Percentiles rank a stretch among this genome's conserved stretches.
Evolutionary conservation across 2,888 invertebrate genomes (phyloP).

Genomic region (Sarcophaga caerulescens): DNA sequence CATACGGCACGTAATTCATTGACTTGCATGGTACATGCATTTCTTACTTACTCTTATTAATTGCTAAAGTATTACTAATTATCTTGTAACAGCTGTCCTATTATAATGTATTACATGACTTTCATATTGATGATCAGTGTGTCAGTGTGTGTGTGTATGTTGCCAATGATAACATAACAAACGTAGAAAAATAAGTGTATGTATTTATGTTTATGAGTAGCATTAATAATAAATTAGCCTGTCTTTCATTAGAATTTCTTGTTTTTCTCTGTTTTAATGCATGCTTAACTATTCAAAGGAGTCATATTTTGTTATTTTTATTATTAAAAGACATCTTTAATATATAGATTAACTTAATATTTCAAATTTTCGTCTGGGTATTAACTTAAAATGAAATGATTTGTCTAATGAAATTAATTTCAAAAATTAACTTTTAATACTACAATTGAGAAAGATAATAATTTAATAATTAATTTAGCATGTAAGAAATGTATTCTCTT

Average conservation of each 20-base stretch:
- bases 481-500: too few relatives aligned
- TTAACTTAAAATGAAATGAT: too few relatives aligned
- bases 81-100: neutral
- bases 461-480: too few relatives aligned
- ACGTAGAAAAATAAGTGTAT: neutral
- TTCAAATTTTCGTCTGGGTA: too few relatives aligned
- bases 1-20: too few relatives aligned
- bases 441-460: too few relatives aligned
- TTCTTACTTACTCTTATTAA: neutral
- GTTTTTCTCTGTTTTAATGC: neutral
- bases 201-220: neutral
- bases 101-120: neutral
- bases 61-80: neutral
- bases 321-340: neutral
- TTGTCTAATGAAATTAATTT: too few relatives aligned
- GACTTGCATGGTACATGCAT: too few relatives aligned
- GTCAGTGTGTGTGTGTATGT: neutral
- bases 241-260: slow-evolving; percentile 1
- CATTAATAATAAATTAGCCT: slow-evolving; percentile 8
- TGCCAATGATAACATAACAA: neutral
- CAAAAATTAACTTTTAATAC: too few relatives aligned
- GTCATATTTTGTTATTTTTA: neutral
- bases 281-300: neutral
- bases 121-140: neutral
- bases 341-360: too few relatives aligned